A percentile compares a stretch with the other conserved stretches of the same genome.
Conservation (phyloP, 2,797 vertebrate species). For the Anisognathus igniventris region DNA sequence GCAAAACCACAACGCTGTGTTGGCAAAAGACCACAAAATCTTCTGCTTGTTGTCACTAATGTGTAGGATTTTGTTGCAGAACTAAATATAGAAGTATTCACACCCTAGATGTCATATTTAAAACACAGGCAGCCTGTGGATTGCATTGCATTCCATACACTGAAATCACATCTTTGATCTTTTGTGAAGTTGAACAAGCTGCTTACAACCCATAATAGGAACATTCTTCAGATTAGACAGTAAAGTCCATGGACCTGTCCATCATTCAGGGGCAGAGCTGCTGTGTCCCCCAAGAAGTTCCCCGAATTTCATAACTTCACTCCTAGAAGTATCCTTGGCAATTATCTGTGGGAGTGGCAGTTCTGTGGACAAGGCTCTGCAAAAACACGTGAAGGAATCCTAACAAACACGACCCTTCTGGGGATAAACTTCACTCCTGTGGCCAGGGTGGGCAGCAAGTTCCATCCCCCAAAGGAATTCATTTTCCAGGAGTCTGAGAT, state of each 20-base stretch:
- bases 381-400: accelerated
- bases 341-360: background rate
- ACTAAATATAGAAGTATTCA: background rate
- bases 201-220: background rate
- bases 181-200: background rate
- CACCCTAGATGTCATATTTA: background rate
- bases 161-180: background rate
- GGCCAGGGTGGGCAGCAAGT: background rate
- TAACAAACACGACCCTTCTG: background rate
- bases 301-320: too few relatives aligned
- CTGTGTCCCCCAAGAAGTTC: background rate
- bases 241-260: background rate
- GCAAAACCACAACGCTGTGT: background rate
- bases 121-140: background rate
- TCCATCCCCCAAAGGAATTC: background rate
- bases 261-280: background rate
- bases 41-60: background rate
- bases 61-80: background rate
- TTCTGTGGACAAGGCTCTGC: background rate
- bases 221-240: background rate
- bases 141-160: accelerated
- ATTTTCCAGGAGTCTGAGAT: background rate
- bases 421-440: background rate
- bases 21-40: background rate
- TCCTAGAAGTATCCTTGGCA: background rate